These are phyloP conservation scores for Centropristis striata DNA, from an alignment of 2,113 vertebrate genomes.

Conservation along the genomic window DNA sequence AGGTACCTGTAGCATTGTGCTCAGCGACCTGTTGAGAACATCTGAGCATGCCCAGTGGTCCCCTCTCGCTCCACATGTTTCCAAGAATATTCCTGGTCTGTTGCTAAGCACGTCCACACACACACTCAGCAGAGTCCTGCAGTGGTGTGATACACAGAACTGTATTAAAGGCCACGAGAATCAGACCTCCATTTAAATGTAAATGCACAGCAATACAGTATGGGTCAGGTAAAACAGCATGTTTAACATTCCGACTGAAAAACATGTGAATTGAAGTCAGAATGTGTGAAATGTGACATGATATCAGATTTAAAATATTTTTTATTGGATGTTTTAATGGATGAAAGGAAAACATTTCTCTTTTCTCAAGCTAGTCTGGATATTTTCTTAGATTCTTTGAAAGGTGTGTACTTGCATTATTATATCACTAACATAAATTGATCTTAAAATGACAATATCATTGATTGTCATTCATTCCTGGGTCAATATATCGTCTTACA, in stretches of 20 bases:
- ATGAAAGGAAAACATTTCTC: too few relatives aligned
- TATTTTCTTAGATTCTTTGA: too few relatives aligned
- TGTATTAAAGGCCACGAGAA: slow-evolving; percentile 8
- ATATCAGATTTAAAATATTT: too few relatives aligned
- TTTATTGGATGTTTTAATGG: too few relatives aligned
- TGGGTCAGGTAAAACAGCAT: background rate
- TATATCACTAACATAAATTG: too few relatives aligned
- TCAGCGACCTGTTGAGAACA: slow-evolving; percentile 70
- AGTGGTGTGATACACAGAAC: slow-evolving; percentile 8
- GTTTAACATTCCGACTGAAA: background rate
- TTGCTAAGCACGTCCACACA: slow-evolving; percentile 52
- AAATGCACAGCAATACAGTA: background rate
- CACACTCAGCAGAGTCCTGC: slow-evolving; percentile 1
- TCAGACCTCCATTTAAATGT: background rate
- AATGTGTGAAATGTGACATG: background rate
- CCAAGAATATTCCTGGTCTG: slow-evolving; percentile 59
- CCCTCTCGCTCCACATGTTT: slow-evolving; percentile 60
- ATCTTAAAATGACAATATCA: too few relatives aligned
- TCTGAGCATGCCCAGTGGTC: slow-evolving; percentile 62
- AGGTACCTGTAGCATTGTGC: slow-evolving; percentile 55
- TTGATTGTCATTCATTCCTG: too few relatives aligned
- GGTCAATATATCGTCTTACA: too few relatives aligned
- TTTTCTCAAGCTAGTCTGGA: too few relatives aligned
- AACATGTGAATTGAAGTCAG: background rate
- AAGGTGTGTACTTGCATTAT: too few relatives aligned